phyloP scores from a whole-genome alignment of 2,113 vertebrate species.

The Chloebia gouldiae region DNA sequence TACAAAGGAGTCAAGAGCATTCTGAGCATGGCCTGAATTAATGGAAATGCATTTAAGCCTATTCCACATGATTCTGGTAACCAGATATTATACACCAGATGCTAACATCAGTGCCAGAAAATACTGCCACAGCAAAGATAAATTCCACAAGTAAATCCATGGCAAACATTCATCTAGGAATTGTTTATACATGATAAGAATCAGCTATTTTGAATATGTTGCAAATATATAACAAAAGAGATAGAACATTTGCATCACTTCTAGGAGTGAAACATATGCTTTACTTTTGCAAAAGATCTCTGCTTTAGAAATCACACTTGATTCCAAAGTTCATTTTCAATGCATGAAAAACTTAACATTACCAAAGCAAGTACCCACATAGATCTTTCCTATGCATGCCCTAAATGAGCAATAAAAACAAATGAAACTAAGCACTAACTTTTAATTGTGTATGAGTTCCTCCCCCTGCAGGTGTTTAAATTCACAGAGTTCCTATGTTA shows the following conservation, averaged over 20 bases:
- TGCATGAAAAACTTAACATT: neutral
- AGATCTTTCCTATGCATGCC: neutral
- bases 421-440: neutral
- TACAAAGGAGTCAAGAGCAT: neutral
- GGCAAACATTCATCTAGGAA: neutral
- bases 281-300: neutral
- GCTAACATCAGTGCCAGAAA: neutral
- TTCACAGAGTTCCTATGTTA: neutral
- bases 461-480: neutral
- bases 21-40: neutral
- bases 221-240: neutral
- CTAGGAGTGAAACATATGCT: neutral
- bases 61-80: neutral
- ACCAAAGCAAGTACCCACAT: neutral
- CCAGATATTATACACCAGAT: neutral
- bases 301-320: neutral
- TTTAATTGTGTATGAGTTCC: neutral
- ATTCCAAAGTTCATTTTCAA: neutral
- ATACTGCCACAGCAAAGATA: neutral
- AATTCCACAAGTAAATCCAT: neutral
- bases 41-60: neutral
- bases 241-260: neutral
- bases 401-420: neutral
- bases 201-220: neutral
- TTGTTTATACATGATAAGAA: neutral